Evolutionary conservation across 2,888 invertebrate genomes (phyloP), one percentile per base, ranked within the genome.

Genomic region (Leistus spinibarbis): DNA sequence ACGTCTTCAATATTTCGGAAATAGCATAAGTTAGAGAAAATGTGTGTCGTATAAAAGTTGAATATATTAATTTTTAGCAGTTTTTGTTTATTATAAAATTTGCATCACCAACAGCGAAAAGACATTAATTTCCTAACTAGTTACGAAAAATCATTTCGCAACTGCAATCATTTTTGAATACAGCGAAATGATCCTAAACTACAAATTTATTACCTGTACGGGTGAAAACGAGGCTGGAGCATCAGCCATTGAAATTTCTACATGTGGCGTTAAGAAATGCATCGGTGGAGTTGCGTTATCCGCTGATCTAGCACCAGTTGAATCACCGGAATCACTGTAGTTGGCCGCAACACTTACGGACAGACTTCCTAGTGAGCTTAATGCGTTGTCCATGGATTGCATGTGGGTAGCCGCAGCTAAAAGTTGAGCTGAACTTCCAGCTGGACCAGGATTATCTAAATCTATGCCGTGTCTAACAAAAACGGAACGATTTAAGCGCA

Each of bases 211-310:
- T 82, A 85, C 86, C 81, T 88, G 87, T 22, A 88, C 86, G 0
- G 90, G 89, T 67, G 90, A 90, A 81, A 89, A 90, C 1, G 90
- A 89, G 81, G 92, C 92, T 79, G 93, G 93, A 77, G 93, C 92
- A 82, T 95, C 95, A 17, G 94, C 92, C 91, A 95, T 94, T 56
- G 95, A 95, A 84, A 96, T 95, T 87, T 96, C 95, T 53, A 96
- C 95, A 80, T 96, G 96, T 4, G 96, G 96, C 54, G 95, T 95
- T 56, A 96, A 88, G 83, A 95, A 96, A 85, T 96, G 95, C 95
- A 95, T 95, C 0, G 95, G 95, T 10, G 95, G 95, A 63, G 95
- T 95, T 7, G 93, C 93, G 82, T 95, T 95, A 82, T 95, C 95
- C n/a, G 92, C 91, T 0, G 94, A 94, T 74, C 95, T 88, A 57